Conservation (phyloP, 2,797 vertebrate species). For the Cephalopachus bancanus region DNA sequence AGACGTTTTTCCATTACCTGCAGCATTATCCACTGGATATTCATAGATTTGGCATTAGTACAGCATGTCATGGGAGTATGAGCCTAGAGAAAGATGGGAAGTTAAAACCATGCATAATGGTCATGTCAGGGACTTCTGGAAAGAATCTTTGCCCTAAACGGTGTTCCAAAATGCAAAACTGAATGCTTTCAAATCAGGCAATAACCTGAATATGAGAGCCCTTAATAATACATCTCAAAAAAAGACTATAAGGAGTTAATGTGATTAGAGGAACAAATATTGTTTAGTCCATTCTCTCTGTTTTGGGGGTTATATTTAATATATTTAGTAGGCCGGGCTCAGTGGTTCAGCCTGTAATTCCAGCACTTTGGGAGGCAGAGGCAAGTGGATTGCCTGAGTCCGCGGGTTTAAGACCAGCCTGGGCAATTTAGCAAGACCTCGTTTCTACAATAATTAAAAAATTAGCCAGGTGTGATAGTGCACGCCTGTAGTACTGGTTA, state of each 20-base stretch:
- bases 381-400: too few species aligned
- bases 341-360: too few species aligned
- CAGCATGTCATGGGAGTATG: background rate
- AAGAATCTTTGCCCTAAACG: background rate
- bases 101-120: background rate
- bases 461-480: too few species aligned
- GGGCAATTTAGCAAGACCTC: too few species aligned
- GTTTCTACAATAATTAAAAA: too few species aligned
- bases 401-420: too few species aligned
- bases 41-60: background rate
- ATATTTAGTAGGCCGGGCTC: too few species aligned
- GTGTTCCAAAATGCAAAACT: background rate
- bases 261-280: background rate
- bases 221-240: background rate
- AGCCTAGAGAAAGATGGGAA: background rate
- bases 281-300: background rate
- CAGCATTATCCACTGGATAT: background rate
- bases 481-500: too few species aligned
- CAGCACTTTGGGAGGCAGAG: too few species aligned
- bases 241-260: background rate
- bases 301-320: background rate
- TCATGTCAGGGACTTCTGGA: background rate
- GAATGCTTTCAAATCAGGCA: background rate
- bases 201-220: background rate
- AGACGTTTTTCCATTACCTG: background rate